A percentile compares a stretch with the other conserved stretches of the same genome.
phyloP scores from a whole-genome alignment of 2,113 vertebrate genomes.

The Pholis gunnellus region DNA sequence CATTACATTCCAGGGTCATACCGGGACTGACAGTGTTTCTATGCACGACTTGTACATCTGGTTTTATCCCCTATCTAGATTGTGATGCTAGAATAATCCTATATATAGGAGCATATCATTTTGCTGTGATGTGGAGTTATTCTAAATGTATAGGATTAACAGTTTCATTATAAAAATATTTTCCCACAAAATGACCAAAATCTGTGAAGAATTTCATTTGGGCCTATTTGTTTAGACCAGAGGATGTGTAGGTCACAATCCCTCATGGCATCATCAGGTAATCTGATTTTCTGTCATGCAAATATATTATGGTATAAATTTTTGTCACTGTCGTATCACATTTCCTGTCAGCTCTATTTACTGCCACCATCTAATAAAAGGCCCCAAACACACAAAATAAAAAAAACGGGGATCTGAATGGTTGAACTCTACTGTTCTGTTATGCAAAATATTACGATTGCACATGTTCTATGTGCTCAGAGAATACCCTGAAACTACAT shows the following conservation, averaged over 20 bases:
- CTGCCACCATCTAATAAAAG: neutral
- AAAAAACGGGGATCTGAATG: neutral
- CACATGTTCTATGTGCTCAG: constrained; percentile 6
- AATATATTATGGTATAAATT: neutral
- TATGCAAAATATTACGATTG: constrained; percentile 9
- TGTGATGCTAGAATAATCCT: neutral
- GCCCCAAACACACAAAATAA: neutral
- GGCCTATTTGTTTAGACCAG: neutral
- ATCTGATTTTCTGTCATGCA: neutral
- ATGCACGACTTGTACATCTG: neutral
- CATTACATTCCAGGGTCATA: neutral
- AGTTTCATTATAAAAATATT: neutral
- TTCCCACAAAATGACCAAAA: neutral
- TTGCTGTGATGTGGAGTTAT: neutral
- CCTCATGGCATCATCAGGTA: neutral
- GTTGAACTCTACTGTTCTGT: constrained; percentile 15
- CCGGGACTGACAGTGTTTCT: neutral
- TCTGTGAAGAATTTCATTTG: neutral
- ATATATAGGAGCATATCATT: neutral
- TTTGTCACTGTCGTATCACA: neutral
- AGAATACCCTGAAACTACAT: constrained; percentile 20
- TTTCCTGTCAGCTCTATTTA: neutral
- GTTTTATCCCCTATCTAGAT: neutral
- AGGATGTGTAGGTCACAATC: neutral
- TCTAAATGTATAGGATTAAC: neutral